A percentile compares a stretch with the other conserved stretches of the same genome.
Conservation (phyloP, 2,797 vertebrate genomes). For the Xenentodon cancila region DNA sequence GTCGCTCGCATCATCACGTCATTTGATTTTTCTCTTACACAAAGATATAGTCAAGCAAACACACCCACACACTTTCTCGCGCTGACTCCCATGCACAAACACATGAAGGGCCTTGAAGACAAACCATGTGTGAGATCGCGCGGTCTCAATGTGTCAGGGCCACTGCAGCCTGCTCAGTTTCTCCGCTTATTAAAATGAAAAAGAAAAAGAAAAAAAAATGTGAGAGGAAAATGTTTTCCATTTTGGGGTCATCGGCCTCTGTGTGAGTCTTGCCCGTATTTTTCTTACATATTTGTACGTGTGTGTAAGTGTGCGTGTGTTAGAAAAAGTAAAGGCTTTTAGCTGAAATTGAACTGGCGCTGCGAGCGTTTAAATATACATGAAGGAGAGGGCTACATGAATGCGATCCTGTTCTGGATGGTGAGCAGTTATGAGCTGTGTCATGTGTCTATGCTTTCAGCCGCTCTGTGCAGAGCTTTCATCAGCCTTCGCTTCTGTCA, state of each 20-base stretch:
- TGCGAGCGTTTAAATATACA: conserved; percentile 73
- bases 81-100: conserved; percentile 74
- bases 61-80: conserved; percentile 75
- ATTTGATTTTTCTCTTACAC: conserved; percentile 63
- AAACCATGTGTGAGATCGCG: conserved; percentile 74
- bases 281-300: conserved; percentile 1
- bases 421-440: conserved; percentile 76
- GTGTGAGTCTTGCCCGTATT: conserved; percentile 3
- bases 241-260: conserved; percentile 37
- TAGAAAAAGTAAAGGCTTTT: conserved; percentile 39
- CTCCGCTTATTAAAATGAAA: conserved; percentile 58
- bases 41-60: conserved; percentile 78
- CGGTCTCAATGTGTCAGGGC: conserved; percentile 71
- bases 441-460: conserved; percentile 69
- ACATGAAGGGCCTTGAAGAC: conserved; percentile 76
- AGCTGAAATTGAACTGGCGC: conserved; percentile 57
- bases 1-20: conserved; percentile 57
- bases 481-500: conserved; percentile 71
- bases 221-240: conserved; percentile 23
- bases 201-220: conserved; percentile 34
- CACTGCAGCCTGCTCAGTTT: conserved; percentile 60
- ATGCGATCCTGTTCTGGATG: conserved; percentile 62
- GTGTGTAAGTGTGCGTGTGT: background rate
- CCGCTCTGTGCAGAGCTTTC: conserved; percentile 67
- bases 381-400: conserved; percentile 66